These are phyloP conservation scores for Philhelius pedissequus DNA, from an alignment of 2,888 invertebrate genomes.

Conservation along the genomic window DNA sequence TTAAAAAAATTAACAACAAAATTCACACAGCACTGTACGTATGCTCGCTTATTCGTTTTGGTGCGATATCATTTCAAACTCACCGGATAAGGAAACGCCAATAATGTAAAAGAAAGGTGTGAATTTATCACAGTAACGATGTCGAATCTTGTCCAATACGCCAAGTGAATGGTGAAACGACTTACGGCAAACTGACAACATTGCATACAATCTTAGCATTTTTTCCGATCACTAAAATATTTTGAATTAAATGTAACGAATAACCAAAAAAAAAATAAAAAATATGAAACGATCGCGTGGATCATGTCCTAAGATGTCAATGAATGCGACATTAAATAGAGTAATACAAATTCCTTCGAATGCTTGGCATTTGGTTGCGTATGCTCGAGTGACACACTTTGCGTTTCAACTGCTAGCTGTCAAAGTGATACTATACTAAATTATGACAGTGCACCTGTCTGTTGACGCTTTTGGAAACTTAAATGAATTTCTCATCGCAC, in stretches of 20 bases:
- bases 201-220: constrained; percentile 29
- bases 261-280: neutral
- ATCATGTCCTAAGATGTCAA: constrained; percentile 35
- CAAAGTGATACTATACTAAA: neutral
- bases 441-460: constrained; percentile 47
- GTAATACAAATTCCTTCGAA: constrained; percentile 21
- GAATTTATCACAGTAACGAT: constrained; percentile 56
- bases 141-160: constrained; percentile 45
- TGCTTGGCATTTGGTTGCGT: constrained; percentile 11
- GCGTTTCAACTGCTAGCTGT: constrained; percentile 34
- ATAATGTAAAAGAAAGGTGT: neutral
- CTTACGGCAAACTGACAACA: constrained; percentile 43
- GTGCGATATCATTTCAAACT: constrained; percentile 45
- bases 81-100: constrained; percentile 29
- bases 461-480: neutral
- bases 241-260: neutral
- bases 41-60: neutral
- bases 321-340: neutral
- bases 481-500: constrained; percentile 49
- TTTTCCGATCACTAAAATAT: neutral
- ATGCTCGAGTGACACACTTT: constrained; percentile 39
- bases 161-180: neutral
- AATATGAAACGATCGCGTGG: constrained; percentile 3
- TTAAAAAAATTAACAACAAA: neutral
- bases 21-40: neutral